These are phyloP conservation scores for Phoebastria nigripes DNA, from an alignment of 2,797 vertebrate genomes.

Conservation along the genomic window DNA sequence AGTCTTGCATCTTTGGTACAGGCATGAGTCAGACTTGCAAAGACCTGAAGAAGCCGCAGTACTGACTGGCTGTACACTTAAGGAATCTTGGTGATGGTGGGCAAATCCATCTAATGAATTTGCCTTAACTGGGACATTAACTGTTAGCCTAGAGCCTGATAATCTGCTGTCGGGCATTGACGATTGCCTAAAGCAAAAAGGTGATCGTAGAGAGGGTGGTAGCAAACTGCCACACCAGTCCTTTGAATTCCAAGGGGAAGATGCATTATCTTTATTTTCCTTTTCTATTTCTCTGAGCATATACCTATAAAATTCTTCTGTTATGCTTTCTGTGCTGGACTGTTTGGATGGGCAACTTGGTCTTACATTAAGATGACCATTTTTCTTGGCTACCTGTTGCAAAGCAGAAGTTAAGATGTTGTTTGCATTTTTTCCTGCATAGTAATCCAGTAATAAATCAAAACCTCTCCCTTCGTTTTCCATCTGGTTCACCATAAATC, in stretches of 20 bases:
- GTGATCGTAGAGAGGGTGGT: slow-evolving; percentile 81
- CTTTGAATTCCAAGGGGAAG: slow-evolving; percentile 79
- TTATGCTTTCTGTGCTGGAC: slow-evolving; percentile 97
- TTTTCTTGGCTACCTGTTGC: slow-evolving; percentile 89
- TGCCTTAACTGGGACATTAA: slow-evolving; percentile 89
- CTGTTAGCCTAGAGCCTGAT: slow-evolving; percentile 86
- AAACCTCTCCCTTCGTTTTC: slow-evolving; percentile 94
- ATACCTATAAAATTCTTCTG: slow-evolving; percentile 95
- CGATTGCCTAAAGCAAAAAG: slow-evolving; percentile 89
- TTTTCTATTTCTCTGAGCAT: slow-evolving; percentile 94
- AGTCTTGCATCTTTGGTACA: slow-evolving; percentile 86
- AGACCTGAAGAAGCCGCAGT: slow-evolving; percentile 82
- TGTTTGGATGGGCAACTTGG: slow-evolving; percentile 93
- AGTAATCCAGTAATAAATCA: slow-evolving; percentile 94
- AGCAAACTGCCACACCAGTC: slow-evolving; percentile 88
- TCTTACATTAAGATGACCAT: slow-evolving; percentile 86
- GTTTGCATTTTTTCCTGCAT: slow-evolving; percentile 94
- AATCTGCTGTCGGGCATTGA: slow-evolving; percentile 88
- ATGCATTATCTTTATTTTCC: slow-evolving; percentile 81
- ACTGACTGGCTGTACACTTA: slow-evolving; percentile 81
- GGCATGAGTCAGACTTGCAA: slow-evolving; percentile 95
- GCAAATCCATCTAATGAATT: slow-evolving; percentile 94
- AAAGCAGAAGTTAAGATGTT: slow-evolving; percentile 90
- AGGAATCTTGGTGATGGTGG: slow-evolving; percentile 80
- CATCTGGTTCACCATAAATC: slow-evolving; percentile 99